Percentiles rank a stretch among this genome's conserved stretches.
Conservation (phyloP, 2,888 invertebrate species). For the Tetragnatha montana region DNA sequence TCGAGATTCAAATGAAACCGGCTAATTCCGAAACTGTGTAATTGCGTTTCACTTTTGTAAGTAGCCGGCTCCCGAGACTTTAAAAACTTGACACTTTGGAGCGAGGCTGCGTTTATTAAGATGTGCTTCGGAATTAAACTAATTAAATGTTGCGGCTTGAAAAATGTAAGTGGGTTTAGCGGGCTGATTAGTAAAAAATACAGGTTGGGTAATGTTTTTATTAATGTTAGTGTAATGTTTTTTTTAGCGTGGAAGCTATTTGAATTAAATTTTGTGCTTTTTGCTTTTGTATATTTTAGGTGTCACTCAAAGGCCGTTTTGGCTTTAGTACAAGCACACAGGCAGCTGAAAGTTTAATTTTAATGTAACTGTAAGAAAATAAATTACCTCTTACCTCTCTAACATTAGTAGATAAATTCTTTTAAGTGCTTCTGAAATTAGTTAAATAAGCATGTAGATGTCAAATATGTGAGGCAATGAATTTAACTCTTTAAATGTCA, state of each 20-base stretch:
- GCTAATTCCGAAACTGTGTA: constrained; percentile 18
- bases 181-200: neutral
- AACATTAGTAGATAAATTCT: too few species aligned
- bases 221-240: neutral
- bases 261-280: too few species aligned
- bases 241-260: neutral
- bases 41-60: constrained; percentile 2
- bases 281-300: too few species aligned
- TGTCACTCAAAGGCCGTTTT: too few species aligned
- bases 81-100: neutral
- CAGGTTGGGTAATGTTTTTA: neutral
- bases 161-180: neutral
- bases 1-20: constrained; percentile 24
- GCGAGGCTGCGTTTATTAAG: neutral
- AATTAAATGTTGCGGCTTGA: neutral
- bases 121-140: neutral
- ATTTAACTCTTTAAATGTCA: constrained; percentile 14
- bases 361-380: too few species aligned
- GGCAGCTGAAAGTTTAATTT: too few species aligned
- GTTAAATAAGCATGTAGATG: neutral
- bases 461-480: neutral
- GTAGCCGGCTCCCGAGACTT: neutral
- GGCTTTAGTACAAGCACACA: too few species aligned
- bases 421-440: neutral
- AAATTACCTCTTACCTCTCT: too few species aligned